phyloP scores from a whole-genome alignment of 2,113 vertebrate species.

The Typhlomys cinereus region DNA sequence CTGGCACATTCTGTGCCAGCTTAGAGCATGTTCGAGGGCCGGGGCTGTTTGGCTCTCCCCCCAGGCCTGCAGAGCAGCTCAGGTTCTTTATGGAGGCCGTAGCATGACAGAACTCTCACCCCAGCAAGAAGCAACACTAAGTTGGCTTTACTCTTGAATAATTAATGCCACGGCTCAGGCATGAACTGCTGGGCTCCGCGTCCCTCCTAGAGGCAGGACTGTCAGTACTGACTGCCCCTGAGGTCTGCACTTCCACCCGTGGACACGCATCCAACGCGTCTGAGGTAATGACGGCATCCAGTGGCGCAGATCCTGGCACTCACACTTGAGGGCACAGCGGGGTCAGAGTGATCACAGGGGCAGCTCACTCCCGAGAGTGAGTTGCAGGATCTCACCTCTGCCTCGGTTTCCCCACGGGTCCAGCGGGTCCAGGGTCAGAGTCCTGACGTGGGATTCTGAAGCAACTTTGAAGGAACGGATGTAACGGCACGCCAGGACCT shows the following conservation, averaged over 20 bases:
- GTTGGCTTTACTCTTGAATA: not conserved
- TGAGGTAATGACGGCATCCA: fast-evolving
- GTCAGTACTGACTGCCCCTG: fast-evolving
- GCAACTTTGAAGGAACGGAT: not conserved
- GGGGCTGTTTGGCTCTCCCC: not conserved
- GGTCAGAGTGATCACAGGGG: not conserved
- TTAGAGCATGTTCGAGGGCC: not conserved
- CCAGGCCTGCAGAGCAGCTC: not conserved
- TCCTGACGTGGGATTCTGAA: not conserved
- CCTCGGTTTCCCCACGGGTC: not conserved
- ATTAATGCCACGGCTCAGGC: not conserved
- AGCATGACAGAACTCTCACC: not conserved
- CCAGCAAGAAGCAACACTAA: not conserved
- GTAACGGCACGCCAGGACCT: fast-evolving
- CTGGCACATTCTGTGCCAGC: fast-evolving
- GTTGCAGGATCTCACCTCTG: not conserved
- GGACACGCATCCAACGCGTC: fast-evolving
- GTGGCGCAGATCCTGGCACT: fast-evolving
- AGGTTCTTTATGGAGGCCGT: not conserved
- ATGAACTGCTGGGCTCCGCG: fast-evolving
- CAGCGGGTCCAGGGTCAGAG: not conserved
- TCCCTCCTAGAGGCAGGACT: not conserved
- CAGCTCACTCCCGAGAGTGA: too few species aligned
- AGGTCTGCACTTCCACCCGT: not conserved
- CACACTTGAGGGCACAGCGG: not conserved